Evolutionary conservation across 2,888 invertebrate genomes (phyloP).

Genomic region (Lochmaea capreae): DNA sequence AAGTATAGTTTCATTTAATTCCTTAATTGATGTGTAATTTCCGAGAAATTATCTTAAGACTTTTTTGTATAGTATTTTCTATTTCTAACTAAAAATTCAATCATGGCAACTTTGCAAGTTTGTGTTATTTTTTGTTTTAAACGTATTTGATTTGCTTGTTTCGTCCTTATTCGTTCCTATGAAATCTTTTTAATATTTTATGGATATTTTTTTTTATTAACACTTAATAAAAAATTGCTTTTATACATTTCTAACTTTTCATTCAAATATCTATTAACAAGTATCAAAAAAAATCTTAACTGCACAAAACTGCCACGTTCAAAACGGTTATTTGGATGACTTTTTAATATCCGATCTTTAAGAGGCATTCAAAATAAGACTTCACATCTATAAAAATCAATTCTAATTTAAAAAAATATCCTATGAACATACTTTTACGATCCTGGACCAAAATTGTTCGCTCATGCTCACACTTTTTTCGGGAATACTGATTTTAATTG

Average conservation of each 20-base stretch:
- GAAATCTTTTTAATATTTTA: not conserved
- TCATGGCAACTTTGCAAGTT: not conserved
- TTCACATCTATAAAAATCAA: not conserved
- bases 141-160: not conserved
- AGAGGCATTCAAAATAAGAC: not conserved
- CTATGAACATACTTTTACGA: not conserved
- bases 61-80: constrained; percentile 6
- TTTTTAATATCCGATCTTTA: no score
- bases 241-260: not conserved
- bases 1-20: not conserved
- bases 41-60: constrained; percentile 1
- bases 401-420: no score
- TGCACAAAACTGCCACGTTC: no score
- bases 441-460: not conserved
- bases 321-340: no score
- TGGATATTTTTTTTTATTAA: not conserved
- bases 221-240: not conserved
- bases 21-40: not conserved
- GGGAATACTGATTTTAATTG: not conserved
- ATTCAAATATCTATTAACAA: not conserved
- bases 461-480: no score
- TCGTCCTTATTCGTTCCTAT: not conserved
- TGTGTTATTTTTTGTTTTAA: not conserved
- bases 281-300: no score
- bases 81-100: constrained; percentile 4